Conservation (phyloP, 2,113 vertebrate species). For the Cnemophilus loriae region DNA sequence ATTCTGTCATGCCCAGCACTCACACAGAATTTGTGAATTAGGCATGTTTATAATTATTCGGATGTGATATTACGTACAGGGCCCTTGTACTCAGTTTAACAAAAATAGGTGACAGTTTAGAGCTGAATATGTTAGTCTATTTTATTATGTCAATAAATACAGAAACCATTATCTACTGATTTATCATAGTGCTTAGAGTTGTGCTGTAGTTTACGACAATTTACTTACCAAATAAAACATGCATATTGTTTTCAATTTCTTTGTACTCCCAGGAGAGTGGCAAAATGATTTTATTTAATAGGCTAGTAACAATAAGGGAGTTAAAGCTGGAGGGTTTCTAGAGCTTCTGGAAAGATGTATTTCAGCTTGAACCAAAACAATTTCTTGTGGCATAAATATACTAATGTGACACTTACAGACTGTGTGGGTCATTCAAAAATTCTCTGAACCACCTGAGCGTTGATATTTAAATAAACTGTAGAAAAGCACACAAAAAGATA, state of each 20-base stretch:
- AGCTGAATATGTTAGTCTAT: neutral
- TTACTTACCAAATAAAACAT: slow-evolving; percentile 37
- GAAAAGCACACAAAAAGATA: neutral
- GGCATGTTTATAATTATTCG: neutral
- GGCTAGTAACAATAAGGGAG: slow-evolving; percentile 20
- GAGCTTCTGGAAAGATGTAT: slow-evolving; percentile 10
- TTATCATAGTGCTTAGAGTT: slow-evolving; percentile 10
- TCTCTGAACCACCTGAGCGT: neutral
- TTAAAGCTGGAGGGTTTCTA: slow-evolving; percentile 33
- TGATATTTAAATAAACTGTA: neutral
- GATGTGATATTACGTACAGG: neutral
- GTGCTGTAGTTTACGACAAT: slow-evolving; percentile 22
- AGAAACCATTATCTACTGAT: slow-evolving; percentile 52
- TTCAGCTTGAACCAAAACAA: slow-evolving; percentile 22
- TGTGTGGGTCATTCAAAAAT: slow-evolving; percentile 44
- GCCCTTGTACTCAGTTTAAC: neutral
- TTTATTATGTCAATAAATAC: slow-evolving; percentile 48
- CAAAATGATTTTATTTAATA: slow-evolving; percentile 47
- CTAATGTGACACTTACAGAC: slow-evolving; percentile 34
- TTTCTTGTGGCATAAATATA: neutral
- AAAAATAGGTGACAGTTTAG: neutral
- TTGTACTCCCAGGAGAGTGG: slow-evolving; percentile 9
- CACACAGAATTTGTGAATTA: neutral
- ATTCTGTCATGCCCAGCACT: neutral
- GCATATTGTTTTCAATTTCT: slow-evolving; percentile 51